Base-by-base conservation (phyloP, 2,797 vertebrate species). In the Sciaenops ocellatus region DNA sequence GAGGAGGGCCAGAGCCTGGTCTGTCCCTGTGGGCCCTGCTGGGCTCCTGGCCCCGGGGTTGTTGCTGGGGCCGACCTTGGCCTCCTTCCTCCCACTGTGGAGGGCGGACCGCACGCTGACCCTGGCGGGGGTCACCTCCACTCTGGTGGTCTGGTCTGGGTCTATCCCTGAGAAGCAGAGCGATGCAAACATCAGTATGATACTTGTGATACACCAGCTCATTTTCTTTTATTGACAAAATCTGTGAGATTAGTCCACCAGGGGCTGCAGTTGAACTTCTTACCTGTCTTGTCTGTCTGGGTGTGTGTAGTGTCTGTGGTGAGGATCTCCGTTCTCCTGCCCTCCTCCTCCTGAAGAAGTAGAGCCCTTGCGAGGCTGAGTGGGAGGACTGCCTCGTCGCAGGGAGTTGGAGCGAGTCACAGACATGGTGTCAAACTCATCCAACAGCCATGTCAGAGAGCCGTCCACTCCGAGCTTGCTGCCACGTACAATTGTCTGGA, bases 351-450 rank as follows among this genome's bases (percentile, higher is more conserved):
- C 93, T 3, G 93, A 90, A 51, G 90, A 93, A 60, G 83, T 84
- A 0, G 91, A 96, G 73, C 95, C 84, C 1, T 90, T 88, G 52
- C 91, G 94, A 5, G 94, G 92, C 0, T 94, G 95, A 3, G 90
- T 90, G 0, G 97, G 98, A 0, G 98, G 97, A 85, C 97, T 98
- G 81, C 95, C 97, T 85, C 96, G 92, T 38, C 97, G 95, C 84
- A 98, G 93, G 12, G 98, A 99, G 90, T 99, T 99, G 83, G 98
- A 98, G 77, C 97, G 97, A 1, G 96, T 98, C 78, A 99, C 97
- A 0, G 98, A 98, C 96, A 99, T 97, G 80, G 94, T 96, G 90
- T 98, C 96, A 80, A 98, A 98, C 88, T 98, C 97, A 15, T 98
- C 97, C 84, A 99, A 88, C 64, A 99, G 96, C 97, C 97, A 97